A percentile compares a stretch with the other conserved stretches of the same genome.
Conservation (phyloP, 2,888 invertebrate species). For the Dryomyza anilis region DNA sequence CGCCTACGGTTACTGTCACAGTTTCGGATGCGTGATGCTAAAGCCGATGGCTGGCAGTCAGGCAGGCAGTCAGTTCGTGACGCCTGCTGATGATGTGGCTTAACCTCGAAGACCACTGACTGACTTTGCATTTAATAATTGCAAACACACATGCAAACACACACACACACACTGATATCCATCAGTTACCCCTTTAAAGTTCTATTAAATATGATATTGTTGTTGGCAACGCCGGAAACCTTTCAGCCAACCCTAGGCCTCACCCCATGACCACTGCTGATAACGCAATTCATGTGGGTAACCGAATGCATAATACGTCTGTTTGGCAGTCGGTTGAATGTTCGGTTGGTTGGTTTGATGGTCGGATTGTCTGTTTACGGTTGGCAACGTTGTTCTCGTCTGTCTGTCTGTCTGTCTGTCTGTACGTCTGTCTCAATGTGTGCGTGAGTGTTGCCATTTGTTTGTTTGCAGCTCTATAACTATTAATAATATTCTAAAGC, state of each 20-base stretch:
- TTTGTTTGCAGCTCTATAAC: too few relatives aligned
- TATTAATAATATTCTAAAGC: conserved; percentile 13
- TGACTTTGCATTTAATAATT: conserved; percentile 17
- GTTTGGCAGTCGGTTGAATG: neutral
- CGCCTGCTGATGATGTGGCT: conserved; percentile 1
- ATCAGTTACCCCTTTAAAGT: too few relatives aligned
- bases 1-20: neutral
- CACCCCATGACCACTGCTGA: neutral
- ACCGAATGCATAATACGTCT: neutral
- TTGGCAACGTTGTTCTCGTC: neutral
- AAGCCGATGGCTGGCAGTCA: neutral
- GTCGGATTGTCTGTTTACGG: neutral
- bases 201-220: too few relatives aligned
- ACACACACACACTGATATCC: conserved; percentile 34
- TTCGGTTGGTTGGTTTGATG: neutral
- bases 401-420: neutral
- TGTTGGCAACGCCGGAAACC: too few relatives aligned
- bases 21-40: neutral
- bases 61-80: too few relatives aligned
- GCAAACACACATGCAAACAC: conserved; percentile 44
- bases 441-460: neutral
- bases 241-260: too few relatives aligned
- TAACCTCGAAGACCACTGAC: conserved; percentile 9
- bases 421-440: neutral
- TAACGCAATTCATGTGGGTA: conserved; percentile 6